These are phyloP conservation scores for Cheirogaleus major DNA, from an alignment of 2,797 vertebrate species.

Conservation along the genomic window DNA sequence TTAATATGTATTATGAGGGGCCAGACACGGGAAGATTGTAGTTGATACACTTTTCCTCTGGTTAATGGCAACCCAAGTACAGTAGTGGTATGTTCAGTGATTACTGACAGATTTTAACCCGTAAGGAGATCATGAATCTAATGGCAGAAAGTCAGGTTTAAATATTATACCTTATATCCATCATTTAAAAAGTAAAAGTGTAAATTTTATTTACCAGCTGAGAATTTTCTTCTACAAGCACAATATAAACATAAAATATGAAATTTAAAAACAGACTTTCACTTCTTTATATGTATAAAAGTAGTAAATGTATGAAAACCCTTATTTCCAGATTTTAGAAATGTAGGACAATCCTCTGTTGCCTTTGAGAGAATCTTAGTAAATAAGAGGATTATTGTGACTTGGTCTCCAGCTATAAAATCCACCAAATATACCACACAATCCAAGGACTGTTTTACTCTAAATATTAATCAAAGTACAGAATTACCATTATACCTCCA, in stretches of 20 bases:
- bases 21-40: background rate
- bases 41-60: background rate
- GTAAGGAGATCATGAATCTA: background rate
- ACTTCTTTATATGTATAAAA: background rate
- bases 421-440: background rate
- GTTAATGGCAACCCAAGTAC: background rate
- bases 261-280: background rate
- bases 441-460: background rate
- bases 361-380: background rate
- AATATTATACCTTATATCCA: background rate
- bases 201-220: background rate
- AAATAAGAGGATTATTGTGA: background rate
- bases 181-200: background rate
- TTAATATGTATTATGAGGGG: background rate
- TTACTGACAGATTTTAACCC: background rate
- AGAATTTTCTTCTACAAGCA: background rate
- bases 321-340: background rate
- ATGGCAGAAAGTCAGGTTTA: background rate
- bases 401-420: background rate
- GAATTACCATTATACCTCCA: background rate
- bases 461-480: background rate
- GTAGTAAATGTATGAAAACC: background rate
- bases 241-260: background rate
- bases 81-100: background rate
- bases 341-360: background rate